Evolutionary conservation across 2,797 vertebrate species (phyloP).

Genomic region (Catostomus latipinnis): DNA sequence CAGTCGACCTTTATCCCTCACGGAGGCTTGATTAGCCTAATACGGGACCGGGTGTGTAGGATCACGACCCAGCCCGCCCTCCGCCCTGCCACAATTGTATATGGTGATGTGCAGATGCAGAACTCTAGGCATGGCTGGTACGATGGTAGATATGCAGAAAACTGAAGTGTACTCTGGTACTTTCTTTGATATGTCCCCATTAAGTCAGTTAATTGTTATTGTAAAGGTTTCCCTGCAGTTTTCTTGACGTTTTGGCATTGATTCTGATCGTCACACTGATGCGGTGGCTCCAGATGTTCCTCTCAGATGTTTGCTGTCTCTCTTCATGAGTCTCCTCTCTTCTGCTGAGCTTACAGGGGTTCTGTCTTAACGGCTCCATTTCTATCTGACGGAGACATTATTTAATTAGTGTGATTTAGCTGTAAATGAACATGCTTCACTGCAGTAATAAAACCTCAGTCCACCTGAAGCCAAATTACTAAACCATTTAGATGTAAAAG

Average conservation of each 20-base stretch:
- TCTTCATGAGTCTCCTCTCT: background rate
- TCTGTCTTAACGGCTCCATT: slow-evolving; percentile 20
- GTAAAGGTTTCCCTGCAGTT: background rate
- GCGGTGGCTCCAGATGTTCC: slow-evolving; percentile 27
- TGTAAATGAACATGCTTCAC: slow-evolving; percentile 35
- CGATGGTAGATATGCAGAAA: too few relatives aligned
- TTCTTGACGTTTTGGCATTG: too few relatives aligned
- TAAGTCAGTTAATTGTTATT: background rate
- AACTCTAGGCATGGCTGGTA: too few relatives aligned
- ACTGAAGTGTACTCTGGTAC: too few relatives aligned
- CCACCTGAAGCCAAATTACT: slow-evolving; percentile 21
- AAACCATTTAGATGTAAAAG: slow-evolving; percentile 23
- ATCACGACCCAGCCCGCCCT: too few relatives aligned
- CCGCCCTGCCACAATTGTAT: background rate
- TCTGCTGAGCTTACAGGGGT: background rate
- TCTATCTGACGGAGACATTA: slow-evolving; percentile 38
- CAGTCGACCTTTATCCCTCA: too few relatives aligned
- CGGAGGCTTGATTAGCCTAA: too few relatives aligned
- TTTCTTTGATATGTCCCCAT: too few relatives aligned
- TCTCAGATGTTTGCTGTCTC: slow-evolving; percentile 1
- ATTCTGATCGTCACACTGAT: slow-evolving; percentile 1
- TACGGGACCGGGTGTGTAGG: too few relatives aligned
- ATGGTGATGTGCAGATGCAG: background rate
- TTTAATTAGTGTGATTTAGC: slow-evolving; percentile 40
- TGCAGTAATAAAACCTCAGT: slow-evolving; percentile 27